Percentiles rank a stretch among this genome's conserved stretches.
These are phyloP conservation scores for Pipistrellus kuhlii DNA, from an alignment of 2,797 vertebrate genomes.

Conservation along the genomic window DNA sequence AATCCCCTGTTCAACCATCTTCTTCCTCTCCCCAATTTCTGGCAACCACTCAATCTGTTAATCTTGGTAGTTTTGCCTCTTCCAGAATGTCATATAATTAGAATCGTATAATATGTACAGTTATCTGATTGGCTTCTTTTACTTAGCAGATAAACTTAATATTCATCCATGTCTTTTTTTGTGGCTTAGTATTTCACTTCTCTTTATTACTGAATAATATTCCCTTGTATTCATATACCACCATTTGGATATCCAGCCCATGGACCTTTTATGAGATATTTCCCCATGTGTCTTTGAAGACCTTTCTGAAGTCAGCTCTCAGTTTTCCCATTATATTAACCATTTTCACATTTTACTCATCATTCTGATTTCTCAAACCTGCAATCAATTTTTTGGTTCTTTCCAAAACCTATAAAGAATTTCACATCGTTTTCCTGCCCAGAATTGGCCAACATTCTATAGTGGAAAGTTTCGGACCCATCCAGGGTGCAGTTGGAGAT, in stretches of 20 bases:
- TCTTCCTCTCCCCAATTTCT: not conserved
- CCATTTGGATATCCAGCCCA: not conserved
- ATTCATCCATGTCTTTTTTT: not conserved
- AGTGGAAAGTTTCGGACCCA: not conserved
- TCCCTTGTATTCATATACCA: not conserved
- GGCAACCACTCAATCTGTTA: not conserved
- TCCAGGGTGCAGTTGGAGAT: not conserved
- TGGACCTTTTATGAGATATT: not conserved
- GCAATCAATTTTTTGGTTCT: constrained; percentile 4
- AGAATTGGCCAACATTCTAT: not conserved
- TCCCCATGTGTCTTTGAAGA: not conserved
- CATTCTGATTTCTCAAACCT: constrained; percentile 40
- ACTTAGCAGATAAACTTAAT: not conserved
- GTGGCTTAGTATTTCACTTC: not conserved
- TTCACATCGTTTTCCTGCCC: not conserved
- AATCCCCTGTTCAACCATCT: not conserved
- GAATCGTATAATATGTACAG: not conserved
- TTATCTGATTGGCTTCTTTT: constrained; percentile 24
- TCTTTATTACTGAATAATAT: not conserved
- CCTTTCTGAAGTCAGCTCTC: not conserved
- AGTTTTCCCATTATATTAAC: constrained; percentile 20
- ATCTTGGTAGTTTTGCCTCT: constrained; percentile 3
- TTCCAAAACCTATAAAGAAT: not conserved
- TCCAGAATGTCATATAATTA: not conserved
- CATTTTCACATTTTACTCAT: constrained; percentile 3